Base-by-base conservation (phyloP, 2,113 vertebrate genomes). In the Pavo muticus region DNA sequence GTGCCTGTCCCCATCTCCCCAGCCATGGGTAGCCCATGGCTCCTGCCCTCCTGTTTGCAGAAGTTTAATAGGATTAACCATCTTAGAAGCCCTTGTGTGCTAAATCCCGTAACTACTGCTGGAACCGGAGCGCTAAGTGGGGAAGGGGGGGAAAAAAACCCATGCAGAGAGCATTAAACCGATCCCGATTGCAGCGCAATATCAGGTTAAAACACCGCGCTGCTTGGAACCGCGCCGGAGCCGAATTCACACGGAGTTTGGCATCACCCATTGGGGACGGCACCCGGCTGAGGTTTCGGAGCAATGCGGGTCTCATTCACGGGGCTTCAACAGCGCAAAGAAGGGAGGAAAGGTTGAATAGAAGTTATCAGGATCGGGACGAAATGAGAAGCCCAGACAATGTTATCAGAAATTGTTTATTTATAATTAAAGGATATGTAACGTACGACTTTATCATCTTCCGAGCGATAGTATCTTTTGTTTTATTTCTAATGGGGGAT, bases 211-310 rank as follows among this genome's bases (percentile, higher is more conserved):
- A 72, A 18, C 27, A 37, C 11, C 44, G 4, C 16, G 39, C 39
- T 3, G 24, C 11, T 3, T 2, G 3, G 40, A 25, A 14, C 27
- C 4, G 64, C 0, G 0, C 3, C 54, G 3, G 56, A 47, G 48
- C 35, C 6, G 17, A 89, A 68, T 78, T 1, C 12, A 3, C 6
- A 0, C 0, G 0, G 0, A 2, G 73, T 76, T 67, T 32, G 90
- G 65, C 5, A 74, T 56, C 29, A 6, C 14, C 30, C 42, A 2
- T 27, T 30, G 52, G 52, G 29, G 52, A 54, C 52, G 52, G 52
- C 6, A 29, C 52, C 52, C 52, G 15, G 27, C 17, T 10, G 52
- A 30, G 52, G 27, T 29, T 30, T 30, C 27, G 52, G 32, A 57
- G 56, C 56, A 32, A 3, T 1, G 16, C 15, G 4, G 14, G 2